Percentiles rank a stretch among this genome's conserved stretches.
Evolutionary conservation across 2,888 invertebrate genomes (phyloP).

Genomic region (Yponomeuta malinellus): DNA sequence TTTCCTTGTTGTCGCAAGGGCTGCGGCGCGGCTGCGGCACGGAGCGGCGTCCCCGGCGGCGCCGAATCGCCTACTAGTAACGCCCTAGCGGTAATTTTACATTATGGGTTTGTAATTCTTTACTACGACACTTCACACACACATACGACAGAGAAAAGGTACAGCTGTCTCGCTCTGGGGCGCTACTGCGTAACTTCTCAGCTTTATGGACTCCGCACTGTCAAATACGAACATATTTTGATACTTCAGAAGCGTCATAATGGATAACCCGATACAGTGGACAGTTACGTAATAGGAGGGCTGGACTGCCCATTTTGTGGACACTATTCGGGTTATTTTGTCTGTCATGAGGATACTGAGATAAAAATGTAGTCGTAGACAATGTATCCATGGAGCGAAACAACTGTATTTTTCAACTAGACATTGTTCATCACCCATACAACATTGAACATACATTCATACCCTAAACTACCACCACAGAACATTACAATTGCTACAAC

Average conservation of each 20-base stretch:
- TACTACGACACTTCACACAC: conserved; percentile 42
- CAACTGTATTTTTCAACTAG: conserved; percentile 8
- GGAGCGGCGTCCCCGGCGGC: conserved; percentile 63
- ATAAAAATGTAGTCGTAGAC: too few species aligned
- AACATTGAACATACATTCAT: conserved; percentile 25
- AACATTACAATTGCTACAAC: conserved; percentile 39
- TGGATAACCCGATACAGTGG: too few species aligned
- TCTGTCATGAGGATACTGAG: too few species aligned
- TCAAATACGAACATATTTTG: too few species aligned
- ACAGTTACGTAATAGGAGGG: too few species aligned
- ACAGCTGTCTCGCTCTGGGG: not conserved
- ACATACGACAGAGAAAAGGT: conserved; percentile 20
- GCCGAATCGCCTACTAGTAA: conserved; percentile 66
- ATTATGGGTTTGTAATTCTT: conserved; percentile 74
- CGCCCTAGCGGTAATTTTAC: conserved; percentile 75
- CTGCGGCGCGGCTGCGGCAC: conserved; percentile 53
- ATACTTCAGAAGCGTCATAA: too few species aligned
- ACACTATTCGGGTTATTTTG: too few species aligned
- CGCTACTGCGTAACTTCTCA: not conserved
- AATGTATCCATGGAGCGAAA: not conserved
- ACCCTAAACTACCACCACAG: conserved; percentile 30
- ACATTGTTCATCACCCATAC: conserved; percentile 7
- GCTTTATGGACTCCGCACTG: not conserved
- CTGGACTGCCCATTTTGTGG: too few species aligned
- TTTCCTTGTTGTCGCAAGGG: conserved; percentile 78